A percentile compares a stretch with the other conserved stretches of the same genome.
Conservation (phyloP, 1,140 invertebrate species). For the Brachionus calyciflorus region DNA sequence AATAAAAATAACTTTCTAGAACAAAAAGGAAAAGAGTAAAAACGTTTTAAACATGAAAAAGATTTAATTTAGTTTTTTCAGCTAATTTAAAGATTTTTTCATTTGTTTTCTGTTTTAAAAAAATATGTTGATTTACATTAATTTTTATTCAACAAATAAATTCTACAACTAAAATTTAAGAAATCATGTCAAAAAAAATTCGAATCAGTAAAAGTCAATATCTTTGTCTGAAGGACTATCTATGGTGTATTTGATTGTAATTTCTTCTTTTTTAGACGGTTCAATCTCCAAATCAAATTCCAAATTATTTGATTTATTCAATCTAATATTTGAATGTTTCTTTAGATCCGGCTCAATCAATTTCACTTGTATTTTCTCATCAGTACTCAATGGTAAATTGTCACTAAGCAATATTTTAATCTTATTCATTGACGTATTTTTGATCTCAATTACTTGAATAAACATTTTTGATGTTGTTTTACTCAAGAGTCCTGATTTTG, state of each 20-base stretch:
- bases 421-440: constrained; percentile 56
- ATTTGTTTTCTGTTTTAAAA: no score
- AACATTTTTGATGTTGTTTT: constrained; percentile 51
- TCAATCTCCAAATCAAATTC: constrained; percentile 28
- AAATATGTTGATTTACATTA: no score
- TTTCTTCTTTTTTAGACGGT: background rate
- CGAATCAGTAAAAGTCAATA: no score
- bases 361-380: constrained; percentile 33
- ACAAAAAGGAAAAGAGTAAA: no score
- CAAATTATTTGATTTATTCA: constrained; percentile 39
- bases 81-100: no score
- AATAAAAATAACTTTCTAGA: no score
- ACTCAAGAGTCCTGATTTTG: constrained; percentile 50
- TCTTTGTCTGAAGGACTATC: constrained; percentile 16
- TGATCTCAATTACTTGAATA: constrained; percentile 58
- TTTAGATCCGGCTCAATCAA: constrained; percentile 6
- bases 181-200: no score
- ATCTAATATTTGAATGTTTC: background rate
- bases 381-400: constrained; percentile 53
- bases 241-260: constrained; percentile 2
- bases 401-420: constrained; percentile 56
- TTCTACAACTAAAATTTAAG: no score
- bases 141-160: no score
- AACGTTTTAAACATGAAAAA: no score
- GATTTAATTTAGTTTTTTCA: no score